phyloP scores from a whole-genome alignment of 37 sponge, comb jelly and placozoan genomes.

The Oopsacas minuta region DNA sequence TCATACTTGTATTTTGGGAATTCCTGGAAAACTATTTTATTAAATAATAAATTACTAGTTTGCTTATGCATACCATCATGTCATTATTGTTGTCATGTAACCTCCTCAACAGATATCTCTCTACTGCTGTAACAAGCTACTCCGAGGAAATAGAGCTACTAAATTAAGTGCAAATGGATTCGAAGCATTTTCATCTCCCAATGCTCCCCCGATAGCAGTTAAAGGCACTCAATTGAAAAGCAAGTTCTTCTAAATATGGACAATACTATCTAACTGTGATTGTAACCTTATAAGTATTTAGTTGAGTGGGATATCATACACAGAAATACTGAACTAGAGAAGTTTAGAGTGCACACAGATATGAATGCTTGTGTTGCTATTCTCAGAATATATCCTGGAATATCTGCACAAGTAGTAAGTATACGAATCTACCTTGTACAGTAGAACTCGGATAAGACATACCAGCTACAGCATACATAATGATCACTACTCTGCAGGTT shows the following conservation, averaged over 20 bases:
- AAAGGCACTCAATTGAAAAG: slow-evolving; percentile 54
- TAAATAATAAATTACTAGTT: no score
- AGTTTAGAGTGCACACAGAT: slow-evolving; percentile 42
- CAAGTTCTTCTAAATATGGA: slow-evolving; percentile 5
- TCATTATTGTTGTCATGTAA: no score
- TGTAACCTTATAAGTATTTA: neutral
- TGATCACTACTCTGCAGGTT: slow-evolving; percentile 27
- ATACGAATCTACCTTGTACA: neutral
- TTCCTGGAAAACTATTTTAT: no score
- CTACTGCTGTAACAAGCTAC: slow-evolving; percentile 70
- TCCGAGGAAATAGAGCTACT: slow-evolving; percentile 68
- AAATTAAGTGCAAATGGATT: slow-evolving; percentile 48
- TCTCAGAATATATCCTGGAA: slow-evolving; percentile 87
- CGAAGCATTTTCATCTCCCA: slow-evolving; percentile 75
- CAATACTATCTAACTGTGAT: neutral
- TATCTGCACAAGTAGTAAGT: slow-evolving; percentile 62
- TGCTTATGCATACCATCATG: no score
- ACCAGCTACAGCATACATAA: neutral
- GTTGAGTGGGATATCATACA: slow-evolving; percentile 66
- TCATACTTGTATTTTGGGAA: no score
- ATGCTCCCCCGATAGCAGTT: slow-evolving; percentile 70
- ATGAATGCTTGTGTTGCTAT: slow-evolving; percentile 67
- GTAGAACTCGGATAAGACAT: neutral
- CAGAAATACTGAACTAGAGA: slow-evolving; percentile 25
- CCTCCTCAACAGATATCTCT: slow-evolving; percentile 47